Conservation (phyloP, 2,797 vertebrate genomes). For the Acomys russatus region DNA sequence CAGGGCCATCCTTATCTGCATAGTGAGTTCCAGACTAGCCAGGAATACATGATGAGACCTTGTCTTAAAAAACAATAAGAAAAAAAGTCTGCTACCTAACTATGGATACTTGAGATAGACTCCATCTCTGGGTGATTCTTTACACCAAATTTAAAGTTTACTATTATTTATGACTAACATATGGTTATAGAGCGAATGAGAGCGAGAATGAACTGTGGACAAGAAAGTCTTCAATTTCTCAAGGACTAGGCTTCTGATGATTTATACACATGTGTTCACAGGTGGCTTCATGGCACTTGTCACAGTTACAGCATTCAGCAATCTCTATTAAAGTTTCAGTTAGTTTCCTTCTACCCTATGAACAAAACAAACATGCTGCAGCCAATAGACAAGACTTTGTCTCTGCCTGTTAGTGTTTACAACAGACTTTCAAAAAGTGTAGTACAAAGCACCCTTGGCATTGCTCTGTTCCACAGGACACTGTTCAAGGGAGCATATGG, state of each 20-base stretch:
- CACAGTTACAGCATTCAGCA: background rate
- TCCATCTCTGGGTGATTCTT: constrained; percentile 7
- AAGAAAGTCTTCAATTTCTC: background rate
- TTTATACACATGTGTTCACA: background rate
- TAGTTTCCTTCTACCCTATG: background rate
- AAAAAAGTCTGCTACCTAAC: background rate
- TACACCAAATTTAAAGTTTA: background rate
- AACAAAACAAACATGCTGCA: background rate
- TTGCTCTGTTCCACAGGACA: background rate
- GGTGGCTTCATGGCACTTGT: background rate
- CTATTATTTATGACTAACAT: background rate
- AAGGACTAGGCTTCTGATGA: background rate
- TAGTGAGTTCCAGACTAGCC: background rate
- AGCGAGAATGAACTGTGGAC: background rate
- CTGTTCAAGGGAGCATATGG: background rate
- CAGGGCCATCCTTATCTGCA: background rate
- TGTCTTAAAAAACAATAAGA: background rate
- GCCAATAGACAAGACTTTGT: background rate
- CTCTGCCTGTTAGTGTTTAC: background rate
- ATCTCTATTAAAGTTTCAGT: constrained; percentile 1
- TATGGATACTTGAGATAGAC: background rate
- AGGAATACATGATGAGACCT: background rate
- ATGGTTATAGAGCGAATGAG: rapidly evolving
- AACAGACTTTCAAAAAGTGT: background rate
- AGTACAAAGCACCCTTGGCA: background rate